These are phyloP conservation scores for Phthorimaea operculella DNA, from an alignment of 1,140 invertebrate species.

Conservation along the genomic window DNA sequence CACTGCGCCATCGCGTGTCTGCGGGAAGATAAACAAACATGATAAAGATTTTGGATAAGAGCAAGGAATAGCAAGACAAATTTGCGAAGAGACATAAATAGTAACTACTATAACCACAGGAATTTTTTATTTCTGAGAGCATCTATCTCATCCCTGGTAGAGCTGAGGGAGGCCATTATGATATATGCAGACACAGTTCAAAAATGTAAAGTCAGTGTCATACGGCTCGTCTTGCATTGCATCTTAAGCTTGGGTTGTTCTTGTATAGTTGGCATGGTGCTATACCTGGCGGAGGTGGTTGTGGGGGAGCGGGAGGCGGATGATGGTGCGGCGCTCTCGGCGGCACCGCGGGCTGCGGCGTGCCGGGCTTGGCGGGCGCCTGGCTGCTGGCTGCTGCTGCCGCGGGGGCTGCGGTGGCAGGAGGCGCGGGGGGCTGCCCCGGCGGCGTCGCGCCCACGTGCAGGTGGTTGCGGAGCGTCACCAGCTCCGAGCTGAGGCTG, in stretches of 20 bases:
- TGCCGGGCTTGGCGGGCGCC: slow-evolving; percentile 24
- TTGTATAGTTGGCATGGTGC: background rate
- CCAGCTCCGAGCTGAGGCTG: slow-evolving; percentile 88
- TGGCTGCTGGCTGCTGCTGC: slow-evolving; percentile 8
- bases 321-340: slow-evolving; percentile 57
- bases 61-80: too few relatives aligned
- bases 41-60: too few relatives aligned
- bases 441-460: slow-evolving; percentile 72
- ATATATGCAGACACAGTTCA: too few relatives aligned
- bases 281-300: slow-evolving; percentile 19
- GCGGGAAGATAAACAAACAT: background rate
- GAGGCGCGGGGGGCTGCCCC: slow-evolving; percentile 28
- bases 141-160: too few relatives aligned
- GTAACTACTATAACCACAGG: too few relatives aligned
- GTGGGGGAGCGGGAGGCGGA: slow-evolving; percentile 20
- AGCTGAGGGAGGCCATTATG: too few relatives aligned
- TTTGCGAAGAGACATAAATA: too few relatives aligned
- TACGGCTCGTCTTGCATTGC: too few relatives aligned
- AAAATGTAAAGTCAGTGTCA: too few relatives aligned
- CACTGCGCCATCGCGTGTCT: slow-evolving; percentile 42
- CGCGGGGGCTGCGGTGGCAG: slow-evolving; percentile 22
- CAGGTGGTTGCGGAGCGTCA: slow-evolving; percentile 86
- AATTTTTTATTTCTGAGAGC: too few relatives aligned
- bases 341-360: slow-evolving; percentile 48
- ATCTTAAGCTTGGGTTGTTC: too few relatives aligned